These are phyloP conservation scores for Dendroctonus ponderosae DNA, from an alignment of 1,140 invertebrate species.

Conservation along the genomic window DNA sequence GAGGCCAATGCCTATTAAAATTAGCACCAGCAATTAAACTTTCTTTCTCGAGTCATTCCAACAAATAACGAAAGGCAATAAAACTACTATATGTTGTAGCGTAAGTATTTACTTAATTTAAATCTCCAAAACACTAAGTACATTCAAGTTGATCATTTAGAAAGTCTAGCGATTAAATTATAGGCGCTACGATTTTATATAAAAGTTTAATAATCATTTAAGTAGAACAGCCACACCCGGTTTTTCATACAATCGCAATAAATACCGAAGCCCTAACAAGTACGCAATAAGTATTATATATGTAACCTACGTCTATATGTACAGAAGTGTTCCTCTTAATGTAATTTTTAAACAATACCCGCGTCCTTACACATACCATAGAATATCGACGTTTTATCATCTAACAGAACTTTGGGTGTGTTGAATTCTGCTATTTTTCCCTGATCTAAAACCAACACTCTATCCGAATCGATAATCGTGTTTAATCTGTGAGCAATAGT, in stretches of 20 bases:
- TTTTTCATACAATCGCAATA: neutral
- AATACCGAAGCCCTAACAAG: neutral
- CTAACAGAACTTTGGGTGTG: constrained; percentile 70
- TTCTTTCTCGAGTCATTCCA: neutral
- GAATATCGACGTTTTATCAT: constrained; percentile 78
- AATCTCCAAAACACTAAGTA: neutral
- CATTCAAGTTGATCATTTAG: neutral
- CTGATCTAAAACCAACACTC: constrained; percentile 87
- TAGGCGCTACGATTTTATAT: too few species aligned
- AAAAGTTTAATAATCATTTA: too few species aligned
- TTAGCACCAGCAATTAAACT: neutral
- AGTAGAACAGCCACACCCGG: too few species aligned
- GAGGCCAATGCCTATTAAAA: neutral
- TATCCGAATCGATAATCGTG: constrained; percentile 89
- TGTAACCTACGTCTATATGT: neutral
- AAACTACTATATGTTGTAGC: neutral
- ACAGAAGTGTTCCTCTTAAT: neutral
- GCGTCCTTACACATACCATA: constrained; percentile 93
- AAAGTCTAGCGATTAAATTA: too few species aligned
- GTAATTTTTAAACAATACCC: constrained; percentile 50
- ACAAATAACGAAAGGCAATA: neutral
- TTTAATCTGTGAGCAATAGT: constrained; percentile 94
- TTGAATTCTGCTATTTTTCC: constrained; percentile 82
- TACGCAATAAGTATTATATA: neutral
- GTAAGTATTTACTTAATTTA: neutral